These are phyloP conservation scores for Phallusia fumigata DNA, from an alignment of 23 tunicate species.

Conservation along the genomic window DNA sequence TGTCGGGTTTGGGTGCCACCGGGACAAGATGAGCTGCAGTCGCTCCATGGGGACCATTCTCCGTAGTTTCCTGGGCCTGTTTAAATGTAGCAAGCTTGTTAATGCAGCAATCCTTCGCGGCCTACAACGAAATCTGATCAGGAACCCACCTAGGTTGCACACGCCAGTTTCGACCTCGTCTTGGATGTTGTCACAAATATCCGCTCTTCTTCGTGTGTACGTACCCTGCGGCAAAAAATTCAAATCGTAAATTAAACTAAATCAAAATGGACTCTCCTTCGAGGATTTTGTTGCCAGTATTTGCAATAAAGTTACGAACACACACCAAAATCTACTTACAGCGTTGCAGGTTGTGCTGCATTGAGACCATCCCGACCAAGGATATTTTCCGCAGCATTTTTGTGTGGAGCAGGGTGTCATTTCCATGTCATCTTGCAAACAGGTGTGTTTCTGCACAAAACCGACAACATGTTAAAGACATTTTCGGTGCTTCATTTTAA, in stretches of 20 bases:
- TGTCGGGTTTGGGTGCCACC: slow-evolving; percentile 78
- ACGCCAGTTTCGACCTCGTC: slow-evolving; percentile 43
- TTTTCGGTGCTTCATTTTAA: background rate
- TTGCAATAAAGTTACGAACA: too few species aligned
- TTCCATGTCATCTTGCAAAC: slow-evolving; percentile 39
- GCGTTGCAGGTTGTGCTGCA: slow-evolving; percentile 82
- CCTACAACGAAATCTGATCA: background rate
- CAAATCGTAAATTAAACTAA: background rate
- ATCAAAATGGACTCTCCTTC: too few species aligned
- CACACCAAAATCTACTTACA: slow-evolving; percentile 22
- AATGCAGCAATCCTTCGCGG: background rate
- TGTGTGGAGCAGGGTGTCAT: slow-evolving; percentile 35
- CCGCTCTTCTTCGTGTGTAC: slow-evolving; percentile 55
- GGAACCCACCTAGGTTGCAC: slow-evolving; percentile 70
- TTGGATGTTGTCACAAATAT: slow-evolving; percentile 54
- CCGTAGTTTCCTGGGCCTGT: slow-evolving; percentile 82
- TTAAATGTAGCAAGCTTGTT: background rate
- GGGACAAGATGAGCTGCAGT: slow-evolving; percentile 81
- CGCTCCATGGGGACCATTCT: slow-evolving; percentile 89
- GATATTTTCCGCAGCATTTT: slow-evolving; percentile 50
- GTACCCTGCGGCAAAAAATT: slow-evolving; percentile 49
- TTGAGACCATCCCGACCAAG: slow-evolving; percentile 79
- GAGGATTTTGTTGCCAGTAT: too few species aligned
- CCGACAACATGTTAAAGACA: too few species aligned
- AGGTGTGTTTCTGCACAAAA: slow-evolving; percentile 69